These are phyloP conservation scores for Lamellibrachia luymesi DNA, from an alignment of 1,140 invertebrate genomes.

Conservation along the genomic window DNA sequence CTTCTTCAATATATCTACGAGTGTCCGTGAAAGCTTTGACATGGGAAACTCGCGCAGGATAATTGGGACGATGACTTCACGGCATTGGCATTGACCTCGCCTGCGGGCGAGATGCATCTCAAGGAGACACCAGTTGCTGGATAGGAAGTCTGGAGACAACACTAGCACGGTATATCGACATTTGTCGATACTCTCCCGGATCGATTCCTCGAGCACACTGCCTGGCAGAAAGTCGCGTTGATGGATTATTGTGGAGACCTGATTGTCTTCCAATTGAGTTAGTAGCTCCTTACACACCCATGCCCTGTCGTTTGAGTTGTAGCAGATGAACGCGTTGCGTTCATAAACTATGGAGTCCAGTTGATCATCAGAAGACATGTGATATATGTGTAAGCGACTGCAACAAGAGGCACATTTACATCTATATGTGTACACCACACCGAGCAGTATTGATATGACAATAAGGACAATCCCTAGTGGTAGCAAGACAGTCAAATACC, in stretches of 20 bases:
- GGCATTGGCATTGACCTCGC: neutral
- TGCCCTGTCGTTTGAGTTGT: neutral
- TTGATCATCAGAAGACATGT: neutral
- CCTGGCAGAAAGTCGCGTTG: slow-evolving; percentile 21
- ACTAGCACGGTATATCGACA: slow-evolving; percentile 23
- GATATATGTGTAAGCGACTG: neutral
- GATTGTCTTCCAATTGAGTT: neutral
- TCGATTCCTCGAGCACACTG: neutral
- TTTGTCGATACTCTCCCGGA: slow-evolving; percentile 20
- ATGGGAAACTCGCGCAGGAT: neutral
- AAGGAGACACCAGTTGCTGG: slow-evolving; percentile 17
- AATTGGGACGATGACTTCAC: slow-evolving; percentile 2
- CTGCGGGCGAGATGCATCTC: slow-evolving; percentile 9
- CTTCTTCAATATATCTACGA: neutral
- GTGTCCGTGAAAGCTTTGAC: neutral
- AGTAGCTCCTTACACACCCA: slow-evolving; percentile 7
- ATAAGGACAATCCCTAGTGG: neutral
- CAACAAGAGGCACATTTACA: neutral
- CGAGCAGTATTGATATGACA: neutral
- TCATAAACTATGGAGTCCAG: neutral
- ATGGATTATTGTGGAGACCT: neutral
- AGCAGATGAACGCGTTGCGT: slow-evolving; percentile 4
- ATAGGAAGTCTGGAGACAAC: neutral
- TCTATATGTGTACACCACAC: neutral
- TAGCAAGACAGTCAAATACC: neutral